Conservation (phyloP, 2,888 invertebrate genomes). For the Drosophila atripex region DNA sequence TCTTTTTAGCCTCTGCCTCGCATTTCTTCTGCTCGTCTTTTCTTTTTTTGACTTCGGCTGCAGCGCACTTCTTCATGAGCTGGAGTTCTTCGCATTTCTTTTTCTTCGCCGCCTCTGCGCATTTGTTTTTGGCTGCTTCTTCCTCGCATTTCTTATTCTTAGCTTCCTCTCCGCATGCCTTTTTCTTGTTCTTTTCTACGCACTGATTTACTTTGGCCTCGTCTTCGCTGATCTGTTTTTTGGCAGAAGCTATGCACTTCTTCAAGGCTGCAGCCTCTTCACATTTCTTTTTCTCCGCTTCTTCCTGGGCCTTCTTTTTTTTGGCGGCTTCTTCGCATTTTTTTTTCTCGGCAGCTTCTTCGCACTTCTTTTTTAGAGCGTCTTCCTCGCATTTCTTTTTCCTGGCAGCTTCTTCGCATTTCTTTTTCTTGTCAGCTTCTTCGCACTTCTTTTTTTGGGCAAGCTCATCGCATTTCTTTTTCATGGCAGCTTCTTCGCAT, state of each 20-base stretch:
- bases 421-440: neutral
- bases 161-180: neutral
- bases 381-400: neutral
- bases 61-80: neutral
- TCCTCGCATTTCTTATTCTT: slow-evolving; percentile 4
- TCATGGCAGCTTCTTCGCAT: neutral
- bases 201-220: neutral
- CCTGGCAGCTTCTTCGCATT: neutral
- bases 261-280: neutral
- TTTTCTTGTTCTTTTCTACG: neutral
- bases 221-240: neutral
- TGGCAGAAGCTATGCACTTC: neutral
- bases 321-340: neutral
- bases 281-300: neutral
- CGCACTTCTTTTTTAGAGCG: neutral
- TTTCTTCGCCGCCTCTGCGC: neutral
- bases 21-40: neutral
- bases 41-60: neutral
- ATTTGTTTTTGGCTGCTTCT: neutral
- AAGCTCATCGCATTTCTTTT: neutral
- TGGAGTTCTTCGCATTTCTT: neutral
- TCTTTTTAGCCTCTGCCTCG: neutral
- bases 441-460: neutral
- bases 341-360: neutral
- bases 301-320: too few relatives aligned